Percentiles rank a stretch among this genome's conserved stretches.
These are phyloP conservation scores for Blastomussa wellsi DNA, from an alignment of 92 coral and sea anemone species.

Conservation along the genomic window DNA sequence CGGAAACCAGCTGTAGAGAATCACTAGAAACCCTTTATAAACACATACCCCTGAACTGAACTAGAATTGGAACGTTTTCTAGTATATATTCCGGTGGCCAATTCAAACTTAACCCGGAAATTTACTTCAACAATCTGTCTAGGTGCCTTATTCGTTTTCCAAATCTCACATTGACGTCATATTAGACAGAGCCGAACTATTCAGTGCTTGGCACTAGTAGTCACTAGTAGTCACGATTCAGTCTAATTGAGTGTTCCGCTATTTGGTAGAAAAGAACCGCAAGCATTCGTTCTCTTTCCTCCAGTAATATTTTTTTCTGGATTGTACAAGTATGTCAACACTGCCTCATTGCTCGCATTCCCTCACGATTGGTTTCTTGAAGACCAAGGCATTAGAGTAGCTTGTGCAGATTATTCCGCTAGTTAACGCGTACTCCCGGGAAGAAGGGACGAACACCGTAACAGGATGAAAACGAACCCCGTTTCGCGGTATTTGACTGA, in stretches of 20 bases:
- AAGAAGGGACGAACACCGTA: not conserved
- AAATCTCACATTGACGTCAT: not conserved
- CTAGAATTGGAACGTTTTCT: not conserved
- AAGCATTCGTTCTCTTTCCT: not conserved
- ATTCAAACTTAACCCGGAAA: not conserved
- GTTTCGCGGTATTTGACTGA: not conserved
- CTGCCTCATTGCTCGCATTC: not conserved
- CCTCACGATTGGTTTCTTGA: not conserved
- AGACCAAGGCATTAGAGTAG: not conserved
- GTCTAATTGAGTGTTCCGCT: not conserved
- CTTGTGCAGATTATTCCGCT: not conserved
- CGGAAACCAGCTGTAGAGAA: slow-evolving; percentile 10
- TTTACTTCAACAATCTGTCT: not conserved
- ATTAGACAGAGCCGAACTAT: not conserved
- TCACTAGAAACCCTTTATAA: not conserved
- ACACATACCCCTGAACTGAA: not conserved
- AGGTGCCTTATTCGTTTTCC: not conserved
- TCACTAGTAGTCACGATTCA: not conserved
- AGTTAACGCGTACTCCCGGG: not conserved
- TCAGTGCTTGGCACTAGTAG: slow-evolving; percentile 6
- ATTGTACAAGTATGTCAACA: not conserved
- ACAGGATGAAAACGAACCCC: not conserved
- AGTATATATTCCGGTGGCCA: not conserved
- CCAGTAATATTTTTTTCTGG: not conserved
- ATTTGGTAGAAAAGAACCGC: not conserved